Evolutionary conservation across 2,797 vertebrate species (phyloP), one percentile per base, ranked within the genome.

Genomic region (Cyprinodon diabolis): DNA sequence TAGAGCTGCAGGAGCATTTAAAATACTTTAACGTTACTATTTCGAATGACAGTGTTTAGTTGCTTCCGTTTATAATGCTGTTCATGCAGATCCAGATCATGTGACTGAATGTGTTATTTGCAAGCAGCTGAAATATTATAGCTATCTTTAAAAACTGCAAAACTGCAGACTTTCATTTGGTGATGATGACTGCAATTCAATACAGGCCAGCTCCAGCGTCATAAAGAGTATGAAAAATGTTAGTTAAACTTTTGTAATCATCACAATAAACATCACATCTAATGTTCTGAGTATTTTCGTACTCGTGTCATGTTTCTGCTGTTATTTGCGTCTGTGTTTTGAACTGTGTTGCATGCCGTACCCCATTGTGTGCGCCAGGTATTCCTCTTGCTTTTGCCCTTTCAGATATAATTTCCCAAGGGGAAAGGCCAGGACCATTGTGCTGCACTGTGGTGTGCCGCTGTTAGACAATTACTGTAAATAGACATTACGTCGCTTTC

Each of bases 371-470:
- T 57, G 11, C 62, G 68, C 75, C 60, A 48, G 68, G 48, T 63
- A 51, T 74, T 82, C 78, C 71, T 75, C 51, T 66, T 73, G 71
- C 17, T 66, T 77, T 68, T 67, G 83, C 66, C 76, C 76, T 86
- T 84, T 82, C 23, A 81, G 68, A 79, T 68, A 66, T 80, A 80
- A 89, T 87, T 88, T 89, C 82, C 86, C 84, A 0, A 1, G 78
- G 76, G 84, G 62, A 40, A 21, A 30, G 30, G 30, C 62, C 48
- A 2, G 10, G 1, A 57, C 74, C 72, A 45, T 78, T 84, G 80
- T 76, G 21, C 74, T 51, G 75, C 73, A 12, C 66, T 15, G 65
- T 83, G 83, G 78, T 69, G 76, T 62, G 66, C 57, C 25, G 75
- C 77, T 23, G 52, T 81, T 79, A 70, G 62, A 83, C 84, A 83